These are phyloP conservation scores for Coendou prehensilis DNA, from an alignment of 2,797 vertebrate species.

Conservation along the genomic window DNA sequence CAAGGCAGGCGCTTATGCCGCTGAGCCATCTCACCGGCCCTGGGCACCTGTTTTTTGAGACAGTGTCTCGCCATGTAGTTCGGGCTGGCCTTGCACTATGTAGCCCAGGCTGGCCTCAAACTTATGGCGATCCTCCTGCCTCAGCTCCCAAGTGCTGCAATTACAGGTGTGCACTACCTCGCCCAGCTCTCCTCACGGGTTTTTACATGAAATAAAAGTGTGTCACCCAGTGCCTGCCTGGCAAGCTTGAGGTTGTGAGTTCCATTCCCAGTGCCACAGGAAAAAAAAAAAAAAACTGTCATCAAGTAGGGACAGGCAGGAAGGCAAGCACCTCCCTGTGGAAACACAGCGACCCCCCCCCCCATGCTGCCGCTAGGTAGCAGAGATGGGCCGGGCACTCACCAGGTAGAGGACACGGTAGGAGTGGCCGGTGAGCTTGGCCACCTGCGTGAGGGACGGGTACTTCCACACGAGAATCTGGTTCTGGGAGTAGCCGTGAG, in stretches of 20 bases:
- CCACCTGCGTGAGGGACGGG: conserved; percentile 98
- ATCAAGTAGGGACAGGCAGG: neutral
- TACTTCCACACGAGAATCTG: conserved; percentile 99
- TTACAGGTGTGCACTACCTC: neutral
- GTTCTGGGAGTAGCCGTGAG: conserved; percentile 99
- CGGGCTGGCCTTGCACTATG: neutral
- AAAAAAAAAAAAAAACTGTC: no score
- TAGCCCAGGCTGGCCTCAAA: neutral
- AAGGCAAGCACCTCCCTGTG: neutral
- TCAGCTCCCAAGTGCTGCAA: neutral
- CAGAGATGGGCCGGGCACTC: conserved; percentile 77
- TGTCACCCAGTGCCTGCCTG: no score
- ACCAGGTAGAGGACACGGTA: conserved; percentile 99
- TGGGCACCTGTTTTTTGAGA: neutral
- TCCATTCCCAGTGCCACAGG: no score
- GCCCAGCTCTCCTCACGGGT: neutral
- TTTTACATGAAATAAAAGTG: neutral
- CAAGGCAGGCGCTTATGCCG: no score
- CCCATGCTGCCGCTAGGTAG: neutral
- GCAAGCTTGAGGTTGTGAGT: no score
- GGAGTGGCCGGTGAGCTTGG: conserved; percentile 98
- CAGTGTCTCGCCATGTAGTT: fast-evolving
- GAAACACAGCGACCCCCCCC: neutral
- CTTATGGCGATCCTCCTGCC: neutral
- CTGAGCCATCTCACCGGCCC: no score